Evolutionary conservation across 2,888 invertebrate genomes (phyloP).

Genomic region (Meloe dianella): DNA sequence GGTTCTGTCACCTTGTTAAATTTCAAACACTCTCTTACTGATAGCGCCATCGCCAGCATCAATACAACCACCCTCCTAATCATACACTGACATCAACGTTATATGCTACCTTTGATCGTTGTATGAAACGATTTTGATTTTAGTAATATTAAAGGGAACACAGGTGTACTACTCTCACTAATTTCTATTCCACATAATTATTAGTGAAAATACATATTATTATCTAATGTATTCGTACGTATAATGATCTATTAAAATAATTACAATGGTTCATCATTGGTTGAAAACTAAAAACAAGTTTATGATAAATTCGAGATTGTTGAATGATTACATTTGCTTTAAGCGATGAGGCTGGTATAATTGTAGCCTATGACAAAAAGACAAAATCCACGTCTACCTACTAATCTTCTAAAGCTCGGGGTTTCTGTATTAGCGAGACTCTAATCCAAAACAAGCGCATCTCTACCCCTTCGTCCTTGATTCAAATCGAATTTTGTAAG

Average conservation of each 20-base stretch:
- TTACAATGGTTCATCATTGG: background rate
- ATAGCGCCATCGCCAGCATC: conserved; percentile 4
- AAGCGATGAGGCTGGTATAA: background rate
- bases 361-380: background rate
- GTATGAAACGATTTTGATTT: conserved; percentile 7
- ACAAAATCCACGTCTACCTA: background rate
- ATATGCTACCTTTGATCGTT: conserved; percentile 3
- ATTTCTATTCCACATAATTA: background rate
- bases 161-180: background rate
- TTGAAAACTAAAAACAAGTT: background rate
- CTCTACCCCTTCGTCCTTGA: background rate
- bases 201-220: background rate
- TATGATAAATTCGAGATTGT: background rate
- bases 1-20: conserved; percentile 9
- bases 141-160: background rate
- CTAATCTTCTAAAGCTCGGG: background rate
- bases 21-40: background rate
- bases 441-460: background rate
- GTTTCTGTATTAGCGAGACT: background rate
- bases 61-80: conserved; percentile 7
- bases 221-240: background rate
- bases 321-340: background rate
- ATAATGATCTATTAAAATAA: background rate
- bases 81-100: background rate
- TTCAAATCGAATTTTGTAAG: background rate